Base-by-base conservation (phyloP, 2,113 vertebrate species). In the Eulacestoma nigropectus region DNA sequence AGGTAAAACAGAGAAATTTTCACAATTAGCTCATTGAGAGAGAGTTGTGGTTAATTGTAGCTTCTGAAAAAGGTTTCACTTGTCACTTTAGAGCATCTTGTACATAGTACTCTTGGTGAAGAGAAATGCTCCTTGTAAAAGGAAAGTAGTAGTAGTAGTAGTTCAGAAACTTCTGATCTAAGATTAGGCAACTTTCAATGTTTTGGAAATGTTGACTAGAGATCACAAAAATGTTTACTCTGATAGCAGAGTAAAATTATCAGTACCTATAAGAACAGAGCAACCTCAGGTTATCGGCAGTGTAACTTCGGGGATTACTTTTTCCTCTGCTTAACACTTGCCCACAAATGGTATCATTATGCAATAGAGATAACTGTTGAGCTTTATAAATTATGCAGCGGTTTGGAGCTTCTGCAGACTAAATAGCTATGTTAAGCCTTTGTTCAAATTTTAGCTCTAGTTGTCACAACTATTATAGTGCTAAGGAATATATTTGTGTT, bases 1-100 rank as follows among this genome's bases (percentile, higher is more conserved):
- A 99, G 98, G 99, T 99, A 94, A 95, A 94, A 13, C 26, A 15
- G 35, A 18, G 33, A n/a, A 11, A 19, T 27, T 50, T 57, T 60
- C n/a, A 67, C 44, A 50, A 5, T 30, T 47, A 47, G 10, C 15
- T 59, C 7, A 6, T 23, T 82, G 65, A 65, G 47, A 84, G 25
- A 26, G 16, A 83, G 13, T 27, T 69, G 21, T 65, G 16, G 26
- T 63, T 56, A 81, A 41, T 1, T 41, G 23, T 8, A 86, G 7
- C 16, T 87, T 90, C 49, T 65, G 42, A 39, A 57, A 80, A 67
- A 79, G 14, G 3, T 63, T 79, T 73, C 63, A 9, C 19, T 46
- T 68, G 25, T 60, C 9, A 62, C 39, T 89, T 79, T 73, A 65
- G 22, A 69, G 14, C 11, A 33, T 30, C 41, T 75, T 70, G 25